Base-by-base conservation (phyloP, 92 coral and sea anemone genomes). In the Montipora capitata region DNA sequence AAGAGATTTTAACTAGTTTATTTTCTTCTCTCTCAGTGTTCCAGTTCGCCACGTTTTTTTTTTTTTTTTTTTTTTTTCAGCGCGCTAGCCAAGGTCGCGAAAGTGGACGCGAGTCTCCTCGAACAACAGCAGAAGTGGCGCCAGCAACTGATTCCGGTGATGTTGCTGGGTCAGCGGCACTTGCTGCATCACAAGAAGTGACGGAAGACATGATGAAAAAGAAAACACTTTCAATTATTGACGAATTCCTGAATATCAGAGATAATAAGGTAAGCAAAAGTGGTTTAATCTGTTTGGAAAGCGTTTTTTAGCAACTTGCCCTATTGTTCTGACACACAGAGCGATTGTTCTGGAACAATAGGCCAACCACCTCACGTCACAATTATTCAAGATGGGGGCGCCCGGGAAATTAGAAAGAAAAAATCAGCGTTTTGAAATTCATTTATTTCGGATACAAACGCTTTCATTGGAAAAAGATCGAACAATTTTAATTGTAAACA, bases 231-330 rank as follows among this genome's bases (percentile, higher is more conserved):
- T 88, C 98, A 56, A 86, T 93, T 14, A 82, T 96, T 38, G 95
- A 97, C 64, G 99, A 97, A 71, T 97, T 84, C 82, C 94, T 80
- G 14, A 77, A 87, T 79, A 97, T 95, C 62, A 83, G 40, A 79
- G 99, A 97, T 83, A 17, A 88, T 17, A 78, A 83, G 94, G 99
- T 96, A n/a, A 6, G 76, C 48, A 62, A 68, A 9, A 51, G 40
- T 38, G 8, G 35, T 11, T 11, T 11, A 61, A n/a, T n/a, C 66
- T n/a, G 66, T 61, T 63, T 18, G 4, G 2, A 7, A 5, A 7
- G 7, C 40, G 6, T 7, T n/a, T 16, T 13, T n/a, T 12, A 3
- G 1, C 4, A 5, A 12, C 3, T 14, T 58, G 1, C 15, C 1
- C 27, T 20, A 0, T 20, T 20, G 27, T 20, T 20, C 27, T 20